Base-by-base conservation (phyloP, 2,797 vertebrate genomes). In the Sebastiscus tertius region DNA sequence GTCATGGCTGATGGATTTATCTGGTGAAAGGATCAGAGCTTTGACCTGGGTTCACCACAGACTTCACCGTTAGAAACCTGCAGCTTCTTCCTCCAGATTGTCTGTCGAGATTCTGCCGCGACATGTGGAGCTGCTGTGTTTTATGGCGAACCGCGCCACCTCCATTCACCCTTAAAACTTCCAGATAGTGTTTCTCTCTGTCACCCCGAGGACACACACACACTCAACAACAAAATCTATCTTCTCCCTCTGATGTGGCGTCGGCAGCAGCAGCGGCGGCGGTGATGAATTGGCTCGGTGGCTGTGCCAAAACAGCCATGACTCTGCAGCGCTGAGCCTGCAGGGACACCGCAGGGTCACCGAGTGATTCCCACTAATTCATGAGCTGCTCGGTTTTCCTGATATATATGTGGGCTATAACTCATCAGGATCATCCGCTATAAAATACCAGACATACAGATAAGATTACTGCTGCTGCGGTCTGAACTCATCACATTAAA, bases 281-380 rank as follows among this genome's bases (percentile, higher is more conserved):
- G 61, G 65, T 81, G 86, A 90, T 87, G 69, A 85, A 88, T 85
- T 0, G 18, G 52, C 52, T 68, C 56, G 1, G 46, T 54, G 4
- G 62, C 18, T 10, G 64, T 22, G 72, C 75, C 71, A 62, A 58
- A 74, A 49, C 79, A 16, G 13, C 20, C 27, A 6, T 5, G 20
- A 10, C 46, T 33, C 33, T 52, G 61, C 42, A 34, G 65, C 11
- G 11, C 70, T 6, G 68, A 70, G 34, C 33, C 82, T 56, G 64
- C 75, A 52, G 76, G 55, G 56, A 59, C 3, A 2, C 29, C 6
- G 0, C 68, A 46, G 80, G 61, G 66, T 72, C 70, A 26, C 72
- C 5, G 20, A 63, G 66, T 1, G 69, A 63, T 16, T 67, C 77
- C 66, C 54, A 14, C 66, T 63, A 22, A 77, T 34, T 79, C 58